Evolutionary conservation across 92 coral and sea anemone species (phyloP), one percentile per base, ranked within the genome.

Genomic region (Umimayanthus chanpuru): DNA sequence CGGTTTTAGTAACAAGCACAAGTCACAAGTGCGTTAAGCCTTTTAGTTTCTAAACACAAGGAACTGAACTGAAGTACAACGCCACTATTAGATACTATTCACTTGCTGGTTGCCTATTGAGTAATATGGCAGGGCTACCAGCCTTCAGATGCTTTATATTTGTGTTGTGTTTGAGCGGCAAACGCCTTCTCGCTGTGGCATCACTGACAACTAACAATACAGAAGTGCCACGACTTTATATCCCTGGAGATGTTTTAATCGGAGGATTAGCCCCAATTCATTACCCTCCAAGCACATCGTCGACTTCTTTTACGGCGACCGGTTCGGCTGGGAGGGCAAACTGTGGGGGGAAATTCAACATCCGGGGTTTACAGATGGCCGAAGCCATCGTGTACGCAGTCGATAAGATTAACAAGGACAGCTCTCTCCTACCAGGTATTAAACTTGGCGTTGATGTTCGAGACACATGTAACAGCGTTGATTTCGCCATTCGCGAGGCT

Each of bases 401-500:
- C 53, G 93, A 90, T 29, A 80, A 87, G 73, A 90, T 94, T 40
- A 94, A 94, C 89, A 74, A 92, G 25, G 89, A 92, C 80, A 74
- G 73, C n/a, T 80, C 88, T 68, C 66, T 94, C 41, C 88, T 94
- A 5, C 96, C 96, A 10, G 94, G 92, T 32, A 81, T 94, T 23
- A 75, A 56, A 3, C 92, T 94, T 65, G 96, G 96, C 49, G 94
- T 92, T 9, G 94, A 94, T 26, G 89, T 94, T 36, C 85, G 92
- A 61, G 96, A 94, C 79, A 90, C 96, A 40, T 94, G 94, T 41
- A 94, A 94, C 81, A 94, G 93, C 56, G 93, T 92, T 1, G 96
- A 94, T 85, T 91, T 90, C n/a, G 94, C 96, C 14, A 94, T 92
- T 9, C 86, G 92, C 15, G 96, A 94, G 73, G 89, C 91, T 30